Percentiles rank a stretch among this genome's conserved stretches.
Conservation (phyloP, 1,140 invertebrate species). For the Zaprionus gabonicus region DNA sequence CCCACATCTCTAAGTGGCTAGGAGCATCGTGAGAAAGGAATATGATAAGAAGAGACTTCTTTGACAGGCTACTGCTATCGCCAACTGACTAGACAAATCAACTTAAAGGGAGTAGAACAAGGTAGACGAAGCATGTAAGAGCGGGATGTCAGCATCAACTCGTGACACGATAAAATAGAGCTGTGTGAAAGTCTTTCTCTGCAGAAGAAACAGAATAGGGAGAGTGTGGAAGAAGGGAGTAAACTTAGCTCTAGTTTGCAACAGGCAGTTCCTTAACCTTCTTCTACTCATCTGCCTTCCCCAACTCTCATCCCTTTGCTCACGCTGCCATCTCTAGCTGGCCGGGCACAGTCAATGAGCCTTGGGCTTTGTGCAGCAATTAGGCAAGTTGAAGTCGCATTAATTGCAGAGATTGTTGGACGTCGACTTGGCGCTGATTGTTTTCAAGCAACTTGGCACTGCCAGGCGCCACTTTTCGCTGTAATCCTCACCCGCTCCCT, state of each 20-base stretch:
- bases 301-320: too few species aligned
- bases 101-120: not conserved
- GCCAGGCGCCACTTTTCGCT: not conserved
- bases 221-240: too few species aligned
- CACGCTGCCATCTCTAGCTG: not conserved
- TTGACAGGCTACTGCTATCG: not conserved
- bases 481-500: not conserved
- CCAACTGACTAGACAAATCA: not conserved
- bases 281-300: too few species aligned
- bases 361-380: conserved; percentile 52
- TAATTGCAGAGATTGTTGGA: conserved; percentile 65
- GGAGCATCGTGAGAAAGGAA: not conserved
- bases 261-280: too few species aligned
- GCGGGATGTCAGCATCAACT: too few species aligned
- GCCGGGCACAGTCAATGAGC: not conserved
- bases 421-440: conserved; percentile 61
- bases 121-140: not conserved
- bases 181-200: too few species aligned
- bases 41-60: too few species aligned
- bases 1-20: not conserved
- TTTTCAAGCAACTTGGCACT: conserved; percentile 21
- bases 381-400: conserved; percentile 74
- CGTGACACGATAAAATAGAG: not conserved
- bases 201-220: too few species aligned
- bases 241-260: too few species aligned